Conservation (phyloP, 1,140 invertebrate genomes). For the Cydia strobilella region DNA sequence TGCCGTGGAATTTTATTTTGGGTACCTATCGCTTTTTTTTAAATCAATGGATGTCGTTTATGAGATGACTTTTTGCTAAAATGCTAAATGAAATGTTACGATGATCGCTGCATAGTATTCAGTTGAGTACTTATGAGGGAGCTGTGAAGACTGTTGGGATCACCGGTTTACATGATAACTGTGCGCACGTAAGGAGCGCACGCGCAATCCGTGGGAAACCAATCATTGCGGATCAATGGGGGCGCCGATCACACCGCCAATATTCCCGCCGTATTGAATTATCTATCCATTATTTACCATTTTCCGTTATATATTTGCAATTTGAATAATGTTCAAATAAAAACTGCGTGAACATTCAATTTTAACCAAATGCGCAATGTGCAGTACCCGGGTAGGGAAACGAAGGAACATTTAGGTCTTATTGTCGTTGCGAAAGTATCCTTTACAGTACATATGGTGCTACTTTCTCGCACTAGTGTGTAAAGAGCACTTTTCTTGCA, state of each 20-base stretch:
- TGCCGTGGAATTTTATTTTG: no score
- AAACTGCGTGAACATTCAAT: neutral
- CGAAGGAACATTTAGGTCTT: no score
- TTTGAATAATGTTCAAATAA: neutral
- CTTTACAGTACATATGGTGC: no score
- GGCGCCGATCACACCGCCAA: constrained; percentile 25
- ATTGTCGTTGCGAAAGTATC: no score
- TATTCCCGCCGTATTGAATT: constrained; percentile 16
- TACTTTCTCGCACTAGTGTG: no score
- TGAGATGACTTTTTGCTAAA: no score
- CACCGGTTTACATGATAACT: neutral
- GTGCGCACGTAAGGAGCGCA: constrained; percentile 10
- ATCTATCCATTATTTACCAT: constrained; percentile 9
- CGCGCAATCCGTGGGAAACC: constrained; percentile 23
- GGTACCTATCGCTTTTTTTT: no score
- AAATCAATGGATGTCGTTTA: no score
- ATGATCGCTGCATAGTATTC: neutral
- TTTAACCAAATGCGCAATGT: no score
- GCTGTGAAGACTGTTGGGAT: neutral
- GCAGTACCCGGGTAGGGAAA: no score
- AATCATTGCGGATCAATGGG: constrained; percentile 29
- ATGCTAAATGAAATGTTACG: no score
- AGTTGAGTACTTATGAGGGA: neutral
- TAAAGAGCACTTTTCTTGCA: no score
- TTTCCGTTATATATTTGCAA: neutral